Evolutionary conservation across 2,113 vertebrate species (phyloP).

Genomic region (Phaetusa simplex): DNA sequence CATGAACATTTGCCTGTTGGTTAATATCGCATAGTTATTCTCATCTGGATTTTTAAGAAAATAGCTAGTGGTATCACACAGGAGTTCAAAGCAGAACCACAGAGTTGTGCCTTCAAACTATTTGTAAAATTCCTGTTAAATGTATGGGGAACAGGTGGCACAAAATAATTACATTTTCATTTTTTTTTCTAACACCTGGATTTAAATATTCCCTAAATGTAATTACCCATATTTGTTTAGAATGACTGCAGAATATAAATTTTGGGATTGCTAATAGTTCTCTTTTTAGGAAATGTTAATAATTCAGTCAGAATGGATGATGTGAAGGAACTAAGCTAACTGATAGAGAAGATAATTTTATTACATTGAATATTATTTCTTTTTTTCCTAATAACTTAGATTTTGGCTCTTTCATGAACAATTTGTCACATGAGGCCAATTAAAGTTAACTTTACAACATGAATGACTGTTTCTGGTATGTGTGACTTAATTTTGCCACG

Average conservation of each 20-base stretch:
- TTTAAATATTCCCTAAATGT: constrained; percentile 67
- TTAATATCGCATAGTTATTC: constrained; percentile 56
- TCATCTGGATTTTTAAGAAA: constrained; percentile 68
- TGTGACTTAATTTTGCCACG: background rate
- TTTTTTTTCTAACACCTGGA: constrained; percentile 57
- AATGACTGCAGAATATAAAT: constrained; percentile 55
- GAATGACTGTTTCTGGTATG: background rate
- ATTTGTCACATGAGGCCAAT: background rate
- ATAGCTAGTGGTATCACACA: constrained; percentile 70
- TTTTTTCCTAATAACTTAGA: background rate
- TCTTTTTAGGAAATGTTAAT: constrained; percentile 4
- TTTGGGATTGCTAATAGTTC: constrained; percentile 7
- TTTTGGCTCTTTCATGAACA: background rate
- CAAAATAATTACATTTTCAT: constrained; percentile 68
- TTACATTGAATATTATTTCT: background rate
- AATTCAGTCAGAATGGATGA: background rate
- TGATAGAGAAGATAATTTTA: background rate
- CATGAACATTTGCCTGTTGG: constrained; percentile 49
- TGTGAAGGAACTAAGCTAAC: background rate
- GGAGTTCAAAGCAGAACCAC: constrained; percentile 67
- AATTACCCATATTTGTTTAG: constrained; percentile 67
- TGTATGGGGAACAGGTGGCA: constrained; percentile 74
- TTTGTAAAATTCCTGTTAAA: constrained; percentile 68
- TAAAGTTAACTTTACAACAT: background rate
- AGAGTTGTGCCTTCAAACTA: constrained; percentile 62